Conservation (phyloP, 2,113 vertebrate genomes). For the Serinus canaria region DNA sequence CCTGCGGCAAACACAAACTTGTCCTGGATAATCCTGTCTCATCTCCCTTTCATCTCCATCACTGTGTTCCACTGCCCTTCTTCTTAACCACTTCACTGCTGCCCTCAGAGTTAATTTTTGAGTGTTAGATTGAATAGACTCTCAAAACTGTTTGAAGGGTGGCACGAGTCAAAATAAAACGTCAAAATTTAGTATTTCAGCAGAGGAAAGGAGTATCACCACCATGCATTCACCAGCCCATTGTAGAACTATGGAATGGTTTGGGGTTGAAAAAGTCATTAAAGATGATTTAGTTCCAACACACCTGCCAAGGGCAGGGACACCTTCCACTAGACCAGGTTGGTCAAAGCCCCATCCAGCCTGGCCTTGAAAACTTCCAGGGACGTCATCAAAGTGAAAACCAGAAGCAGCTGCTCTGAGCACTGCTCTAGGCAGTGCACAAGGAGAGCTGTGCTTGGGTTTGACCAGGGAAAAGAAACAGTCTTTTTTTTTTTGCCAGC, state of each 20-base stretch:
- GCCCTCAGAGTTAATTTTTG: not conserved
- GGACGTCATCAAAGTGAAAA: not conserved
- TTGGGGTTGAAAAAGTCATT: not conserved
- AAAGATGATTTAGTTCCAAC: not conserved
- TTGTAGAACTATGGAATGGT: not conserved
- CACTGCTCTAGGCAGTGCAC: not conserved
- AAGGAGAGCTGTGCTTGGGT: not conserved
- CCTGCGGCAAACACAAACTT: not conserved
- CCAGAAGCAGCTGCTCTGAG: not conserved
- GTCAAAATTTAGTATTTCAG: not conserved
- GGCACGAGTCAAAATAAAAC: not conserved
- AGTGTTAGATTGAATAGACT: not conserved
- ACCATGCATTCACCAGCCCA: not conserved
- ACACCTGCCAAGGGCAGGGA: not conserved
- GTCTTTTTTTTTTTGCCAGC: not conserved
- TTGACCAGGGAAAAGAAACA: not conserved
- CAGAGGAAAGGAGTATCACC: not conserved
- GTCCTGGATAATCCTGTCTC: constrained; percentile 11
- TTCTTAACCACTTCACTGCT: not conserved
- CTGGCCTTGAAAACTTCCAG: not conserved
- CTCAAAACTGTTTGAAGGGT: not conserved
- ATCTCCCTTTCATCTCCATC: not conserved
- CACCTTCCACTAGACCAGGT: not conserved
- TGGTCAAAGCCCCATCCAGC: not conserved
- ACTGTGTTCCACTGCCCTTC: not conserved